Evolutionary conservation across 2,888 invertebrate species (phyloP), one percentile per base, ranked within the genome.

Genomic region (Tineola bisselliella): DNA sequence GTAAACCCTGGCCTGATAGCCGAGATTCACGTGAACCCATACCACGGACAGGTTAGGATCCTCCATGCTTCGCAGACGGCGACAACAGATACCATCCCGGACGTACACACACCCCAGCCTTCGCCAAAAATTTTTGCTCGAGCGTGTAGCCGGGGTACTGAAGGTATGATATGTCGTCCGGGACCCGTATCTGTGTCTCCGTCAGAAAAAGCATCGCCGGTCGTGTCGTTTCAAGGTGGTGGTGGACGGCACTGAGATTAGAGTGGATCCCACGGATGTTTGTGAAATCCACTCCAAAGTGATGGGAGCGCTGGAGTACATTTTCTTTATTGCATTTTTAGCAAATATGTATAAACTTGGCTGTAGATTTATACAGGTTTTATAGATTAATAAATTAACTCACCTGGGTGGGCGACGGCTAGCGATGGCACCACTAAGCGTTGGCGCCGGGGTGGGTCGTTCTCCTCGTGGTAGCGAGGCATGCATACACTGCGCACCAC

Each of bases 401-500:
- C 72, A 86, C 86, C 86, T 84, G 72, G 86, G 86, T 71, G 86
- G 86, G 75, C 86, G 80, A 72, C 86, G 80, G 73, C 81, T 82
- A 65, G 84, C 79, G 71, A 87, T 83, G 69, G 84, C 83, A 62
- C 86, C 86, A 72, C 86, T 87, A 71, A 87, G 86, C 68, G 86
- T 84, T 62, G 86, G 86, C 69, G 61, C 56, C 1, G 61, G 61
- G 1, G 84, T 83, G 63, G 83, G 84, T 66, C 79, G 86, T 66
- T 81, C 74, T 64, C 78, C 78, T 69, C 87, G 84, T 71, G 84
- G 87, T 76, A 87, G 76, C 71, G 87, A 81, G 68, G 84, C 84
- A 72, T 86, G 86, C 72, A 84, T 84, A 77, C 87, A 86, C 77
- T 84, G 84, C 80, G 82, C 82, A 75, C 84, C 87, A 77, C 86